Evolutionary conservation across 1,140 invertebrate species (phyloP).

Genomic region (Lasaia peninsularis): DNA sequence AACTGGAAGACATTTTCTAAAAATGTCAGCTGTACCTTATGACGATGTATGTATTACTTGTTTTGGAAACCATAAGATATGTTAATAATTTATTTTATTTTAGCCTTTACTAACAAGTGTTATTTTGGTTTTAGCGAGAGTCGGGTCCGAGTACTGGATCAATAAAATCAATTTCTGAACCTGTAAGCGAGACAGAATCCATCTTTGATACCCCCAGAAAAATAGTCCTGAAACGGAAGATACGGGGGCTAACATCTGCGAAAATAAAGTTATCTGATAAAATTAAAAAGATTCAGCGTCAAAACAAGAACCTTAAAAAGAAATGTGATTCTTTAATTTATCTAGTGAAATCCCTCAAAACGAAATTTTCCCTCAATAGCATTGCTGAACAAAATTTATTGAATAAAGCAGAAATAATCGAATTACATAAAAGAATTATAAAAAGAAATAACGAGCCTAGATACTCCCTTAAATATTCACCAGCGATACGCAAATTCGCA

Average conservation of each 20-base stretch:
- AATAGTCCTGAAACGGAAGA: no score
- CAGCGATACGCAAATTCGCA: constrained; percentile 21
- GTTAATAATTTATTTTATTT: no score
- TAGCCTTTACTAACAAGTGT: not conserved
- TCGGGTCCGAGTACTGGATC: not conserved
- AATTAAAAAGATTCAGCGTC: constrained; percentile 14
- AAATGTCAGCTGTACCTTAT: not conserved
- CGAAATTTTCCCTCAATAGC: not conserved
- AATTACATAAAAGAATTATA: not conserved
- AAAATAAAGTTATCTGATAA: constrained; percentile 12
- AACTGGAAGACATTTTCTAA: not conserved
- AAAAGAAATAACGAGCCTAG: not conserved
- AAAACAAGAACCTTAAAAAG: constrained; percentile 15
- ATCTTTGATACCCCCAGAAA: not conserved
- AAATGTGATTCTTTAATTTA: not conserved
- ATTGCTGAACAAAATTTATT: not conserved
- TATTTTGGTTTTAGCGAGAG: not conserved
- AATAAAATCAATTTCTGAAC: not conserved
- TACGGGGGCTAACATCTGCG: not conserved
- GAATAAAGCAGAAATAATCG: not conserved
- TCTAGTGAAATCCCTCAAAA: not conserved
- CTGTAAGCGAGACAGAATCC: not conserved
- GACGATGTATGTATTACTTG: not conserved
- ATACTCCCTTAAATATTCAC: constrained; percentile 9
- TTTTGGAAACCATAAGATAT: not conserved